A percentile compares a stretch with the other conserved stretches of the same genome.
phyloP scores from a whole-genome alignment of 1,140 invertebrate species.

The Trypoxylus dichotomus region DNA sequence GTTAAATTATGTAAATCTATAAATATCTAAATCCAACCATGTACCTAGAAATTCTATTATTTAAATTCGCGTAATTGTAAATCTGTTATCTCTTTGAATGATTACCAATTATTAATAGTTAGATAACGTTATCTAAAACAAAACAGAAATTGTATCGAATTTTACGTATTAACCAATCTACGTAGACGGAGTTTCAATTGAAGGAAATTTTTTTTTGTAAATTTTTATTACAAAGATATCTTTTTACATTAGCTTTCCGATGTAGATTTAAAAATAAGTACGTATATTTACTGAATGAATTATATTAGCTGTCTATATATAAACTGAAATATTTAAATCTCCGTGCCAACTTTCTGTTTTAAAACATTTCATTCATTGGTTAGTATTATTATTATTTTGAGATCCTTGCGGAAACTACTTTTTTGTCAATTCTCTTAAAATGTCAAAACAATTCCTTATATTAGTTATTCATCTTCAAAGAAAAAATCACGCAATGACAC shows the following conservation, averaged over 20 bases:
- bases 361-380: constrained; percentile 17
- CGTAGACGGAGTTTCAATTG: neutral
- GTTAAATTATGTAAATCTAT: no score
- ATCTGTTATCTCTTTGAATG: no score
- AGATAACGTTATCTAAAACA: neutral
- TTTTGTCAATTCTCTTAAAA: neutral
- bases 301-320: constrained; percentile 21
- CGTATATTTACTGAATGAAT: constrained; percentile 14
- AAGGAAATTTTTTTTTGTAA: neutral
- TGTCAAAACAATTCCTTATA: no score
- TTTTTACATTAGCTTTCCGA: neutral
- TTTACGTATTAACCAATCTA: neutral
- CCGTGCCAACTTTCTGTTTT: neutral
- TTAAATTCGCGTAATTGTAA: no score
- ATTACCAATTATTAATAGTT: no score
- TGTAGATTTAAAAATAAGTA: constrained; percentile 10
- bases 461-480: no score
- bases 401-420: neutral
- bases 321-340: constrained; percentile 9
- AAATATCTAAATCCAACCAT: no score
- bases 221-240: neutral
- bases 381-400: constrained; percentile 9
- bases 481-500: no score
- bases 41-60: no score
- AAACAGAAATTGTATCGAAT: neutral